These are phyloP conservation scores for Drosophila putrida DNA, from an alignment of 2,888 invertebrate species.

Conservation along the genomic window DNA sequence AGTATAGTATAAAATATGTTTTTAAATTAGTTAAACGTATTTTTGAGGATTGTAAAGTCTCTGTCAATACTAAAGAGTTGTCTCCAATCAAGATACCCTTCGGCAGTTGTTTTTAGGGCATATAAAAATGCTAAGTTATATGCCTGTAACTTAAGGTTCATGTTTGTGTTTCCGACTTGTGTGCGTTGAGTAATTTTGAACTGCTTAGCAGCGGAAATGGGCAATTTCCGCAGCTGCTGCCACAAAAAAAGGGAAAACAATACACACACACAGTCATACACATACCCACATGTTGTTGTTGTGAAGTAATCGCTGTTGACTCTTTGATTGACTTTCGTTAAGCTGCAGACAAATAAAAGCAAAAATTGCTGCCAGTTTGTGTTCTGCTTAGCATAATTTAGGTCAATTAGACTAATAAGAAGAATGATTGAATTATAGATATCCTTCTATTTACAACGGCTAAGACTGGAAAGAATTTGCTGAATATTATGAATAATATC, in stretches of 20 bases:
- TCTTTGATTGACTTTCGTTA: conserved; percentile 44
- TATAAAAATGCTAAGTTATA: conserved; percentile 27
- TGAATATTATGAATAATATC: too few species aligned
- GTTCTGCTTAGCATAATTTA: conserved; percentile 2
- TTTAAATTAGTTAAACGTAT: too few species aligned
- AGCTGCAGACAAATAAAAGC: conserved; percentile 11
- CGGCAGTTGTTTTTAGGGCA: background rate
- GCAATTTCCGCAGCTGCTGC: conserved; percentile 71
- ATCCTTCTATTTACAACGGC: background rate
- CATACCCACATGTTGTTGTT: conserved; percentile 18
- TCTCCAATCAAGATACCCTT: background rate
- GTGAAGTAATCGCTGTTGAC: conserved; percentile 13
- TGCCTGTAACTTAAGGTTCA: conserved; percentile 31
- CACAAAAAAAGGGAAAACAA: conserved; percentile 19
- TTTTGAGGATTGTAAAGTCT: too few species aligned
- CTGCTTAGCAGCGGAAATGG: conserved; percentile 75
- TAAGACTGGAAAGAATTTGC: too few species aligned
- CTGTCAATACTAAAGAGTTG: background rate
- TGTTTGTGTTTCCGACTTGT: conserved; percentile 35
- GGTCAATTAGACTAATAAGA: background rate
- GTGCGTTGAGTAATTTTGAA: conserved; percentile 68
- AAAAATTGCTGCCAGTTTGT: background rate
- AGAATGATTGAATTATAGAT: background rate
- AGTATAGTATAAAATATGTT: too few species aligned
- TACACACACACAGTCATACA: conserved; percentile 3